These are phyloP conservation scores for Heliconius hermathena DNA, from an alignment of 1,140 invertebrate species.

Conservation along the genomic window DNA sequence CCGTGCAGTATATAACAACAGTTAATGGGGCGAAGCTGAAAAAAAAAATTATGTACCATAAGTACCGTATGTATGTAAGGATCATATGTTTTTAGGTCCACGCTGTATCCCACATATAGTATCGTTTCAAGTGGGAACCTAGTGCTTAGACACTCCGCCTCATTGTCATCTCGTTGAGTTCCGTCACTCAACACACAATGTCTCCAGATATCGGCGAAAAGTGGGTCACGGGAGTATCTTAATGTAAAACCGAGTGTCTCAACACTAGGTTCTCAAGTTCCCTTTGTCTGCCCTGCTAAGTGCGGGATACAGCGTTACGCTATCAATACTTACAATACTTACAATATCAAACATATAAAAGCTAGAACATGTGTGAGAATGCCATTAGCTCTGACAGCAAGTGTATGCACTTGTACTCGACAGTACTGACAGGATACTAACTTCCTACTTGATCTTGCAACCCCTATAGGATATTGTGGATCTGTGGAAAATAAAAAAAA, in stretches of 20 bases:
- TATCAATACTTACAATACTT: slow-evolving; percentile 24
- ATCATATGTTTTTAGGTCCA: too few relatives aligned
- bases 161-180: too few relatives aligned
- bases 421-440: slow-evolving; percentile 54
- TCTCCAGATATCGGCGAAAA: too few relatives aligned
- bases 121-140: neutral
- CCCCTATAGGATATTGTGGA: slow-evolving; percentile 20
- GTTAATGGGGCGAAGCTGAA: slow-evolving; percentile 41
- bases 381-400: slow-evolving; percentile 51
- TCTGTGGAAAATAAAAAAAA: slow-evolving; percentile 10
- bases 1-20: slow-evolving; percentile 26
- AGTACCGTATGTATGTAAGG: too few relatives aligned
- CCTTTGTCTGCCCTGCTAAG: too few relatives aligned
- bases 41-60: neutral
- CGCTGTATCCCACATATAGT: neutral
- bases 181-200: too few relatives aligned
- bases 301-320: neutral
- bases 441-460: slow-evolving; percentile 44
- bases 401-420: slow-evolving; percentile 44
- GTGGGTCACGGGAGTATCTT: too few relatives aligned
- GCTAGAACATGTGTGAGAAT: slow-evolving; percentile 48
- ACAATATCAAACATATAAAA: slow-evolving; percentile 47
- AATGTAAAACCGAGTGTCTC: too few relatives aligned
- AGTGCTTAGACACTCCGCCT: neutral
- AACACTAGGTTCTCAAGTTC: too few relatives aligned